Conservation (phyloP, 2,113 vertebrate genomes). For the Dasyornis broadbenti region DNA sequence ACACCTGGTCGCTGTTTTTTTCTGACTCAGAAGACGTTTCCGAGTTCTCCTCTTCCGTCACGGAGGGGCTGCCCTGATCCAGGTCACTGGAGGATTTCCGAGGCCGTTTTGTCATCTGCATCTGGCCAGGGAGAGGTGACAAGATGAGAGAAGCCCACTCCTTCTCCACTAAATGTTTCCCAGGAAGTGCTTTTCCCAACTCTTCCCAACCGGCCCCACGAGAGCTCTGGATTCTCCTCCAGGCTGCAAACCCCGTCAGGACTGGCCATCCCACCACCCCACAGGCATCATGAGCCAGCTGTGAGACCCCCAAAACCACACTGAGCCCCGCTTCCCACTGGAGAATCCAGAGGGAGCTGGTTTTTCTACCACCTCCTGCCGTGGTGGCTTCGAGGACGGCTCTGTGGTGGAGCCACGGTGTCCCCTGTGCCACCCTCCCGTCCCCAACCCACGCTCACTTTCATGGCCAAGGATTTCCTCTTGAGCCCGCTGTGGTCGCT, state of each 20-base stretch:
- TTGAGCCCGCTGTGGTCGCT: constrained; percentile 81
- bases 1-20: constrained; percentile 98
- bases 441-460: constrained; percentile 40
- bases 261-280: background rate
- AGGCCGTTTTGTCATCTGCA: constrained; percentile 77
- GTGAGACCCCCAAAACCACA: fast-evolving
- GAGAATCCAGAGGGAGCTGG: background rate
- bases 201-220: fast-evolving
- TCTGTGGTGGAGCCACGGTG: fast-evolving
- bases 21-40: constrained; percentile 88
- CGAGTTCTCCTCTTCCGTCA: constrained; percentile 87
- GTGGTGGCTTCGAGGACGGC: fast-evolving
- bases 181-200: background rate
- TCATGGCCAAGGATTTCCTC: constrained; percentile 60
- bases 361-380: background rate
- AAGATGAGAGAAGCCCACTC: background rate
- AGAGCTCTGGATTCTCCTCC: background rate
- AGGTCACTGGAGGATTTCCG: constrained; percentile 89
- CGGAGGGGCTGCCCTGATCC: constrained; percentile 83
- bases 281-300: background rate
- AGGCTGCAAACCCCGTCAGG: background rate
- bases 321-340: background rate
- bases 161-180: fast-evolving
- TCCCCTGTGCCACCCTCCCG: background rate
- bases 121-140: background rate